Evolutionary conservation across 2,797 vertebrate species (phyloP), one percentile per base, ranked within the genome.

Genomic region (Channa striata): DNA sequence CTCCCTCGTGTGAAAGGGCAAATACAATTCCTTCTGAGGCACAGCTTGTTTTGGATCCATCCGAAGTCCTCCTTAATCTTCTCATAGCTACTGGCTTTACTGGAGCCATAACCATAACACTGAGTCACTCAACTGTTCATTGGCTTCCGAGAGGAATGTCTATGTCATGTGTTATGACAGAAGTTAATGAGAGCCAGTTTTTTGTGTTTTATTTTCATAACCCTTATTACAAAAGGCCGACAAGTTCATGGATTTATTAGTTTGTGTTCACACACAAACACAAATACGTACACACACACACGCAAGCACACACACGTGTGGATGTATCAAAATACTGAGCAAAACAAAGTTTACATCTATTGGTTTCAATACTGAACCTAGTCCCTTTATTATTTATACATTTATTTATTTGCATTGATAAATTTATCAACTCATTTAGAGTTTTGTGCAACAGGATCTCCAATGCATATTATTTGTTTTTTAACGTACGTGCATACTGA

Each of bases 81-180:
- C 80, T 87, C 80, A 82, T 72, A 85, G 80, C 85, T 87, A 84
- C 89, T 80, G 84, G 84, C 89, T 86, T 87, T 84, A 80, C 70
- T 84, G 78, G 84, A 88, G 83, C 83, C 81, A 77, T 86, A 89
- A 87, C 74, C 77, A 86, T 58, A 89, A 85, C 78, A 88, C 75
- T 61, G 80, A 90, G 75, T 89, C 86, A 89, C 78, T 84, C 85
- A 66, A 77, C 65, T 78, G 65, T 73, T 81, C 78, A 75, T 64
- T 82, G 81, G 78, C 74, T 83, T 72, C 72, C 69, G 68, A 84
- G 67, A 86, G 68, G 83, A 87, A 87, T 87, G 75, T 86, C 85
- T 88, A 83, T 87, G 86, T 83, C 83, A 87, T 89, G 77, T 91
- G 84, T 89, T 87, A 87, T 84, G 78, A 86, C 74, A 87, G 74